Evolutionary conservation across 2,888 invertebrate species (phyloP), one percentile per base, ranked within the genome.

Genomic region (Pandemis corylana): DNA sequence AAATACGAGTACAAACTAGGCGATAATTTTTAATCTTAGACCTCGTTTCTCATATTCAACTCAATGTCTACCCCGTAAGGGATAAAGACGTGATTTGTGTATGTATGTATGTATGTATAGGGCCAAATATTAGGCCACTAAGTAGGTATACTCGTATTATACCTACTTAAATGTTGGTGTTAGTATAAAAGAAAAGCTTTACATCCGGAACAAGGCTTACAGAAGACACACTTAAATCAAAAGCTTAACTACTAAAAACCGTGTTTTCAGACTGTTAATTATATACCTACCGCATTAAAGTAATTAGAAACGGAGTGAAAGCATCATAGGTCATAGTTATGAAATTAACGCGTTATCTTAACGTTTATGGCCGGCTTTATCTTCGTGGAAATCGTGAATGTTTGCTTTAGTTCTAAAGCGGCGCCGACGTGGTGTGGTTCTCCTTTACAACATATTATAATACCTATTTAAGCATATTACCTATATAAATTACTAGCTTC

Each of bases 291-390:
- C 49, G 51, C 67, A 72, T 76, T 75, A 69, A 75, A 74, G 70
- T 72, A 75, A 76, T 76, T 76, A 77, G 77, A 76, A 77, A 71
- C 76, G 76, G 65, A 77, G 81, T 75, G 81, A 82, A 82, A 82
- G 80, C 78, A 75, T 59, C 69, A 74, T 76, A 75, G 71, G 68
- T 86, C 85, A 85, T 87, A 85, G 86, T 88, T 87, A 89, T 81
- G 87, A 90, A 91, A 90, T 90, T 89, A 90, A 89, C 87, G 80
- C 83, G 62, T 90, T 91, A 90, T 92, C 91, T 92, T 83, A 83
- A 87, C 78, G 79, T 84, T 89, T 90, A 89, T 85, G 85, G 77
- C 62, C 72, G 77, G 81, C 76, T 84, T 88, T 90, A 91, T 91
- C 89, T 90, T 84, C 80, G 79, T 82, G 85, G 89, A 89, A 89